phyloP scores from a whole-genome alignment of 2,888 invertebrate species.

The Mellilla xanthometata region DNA sequence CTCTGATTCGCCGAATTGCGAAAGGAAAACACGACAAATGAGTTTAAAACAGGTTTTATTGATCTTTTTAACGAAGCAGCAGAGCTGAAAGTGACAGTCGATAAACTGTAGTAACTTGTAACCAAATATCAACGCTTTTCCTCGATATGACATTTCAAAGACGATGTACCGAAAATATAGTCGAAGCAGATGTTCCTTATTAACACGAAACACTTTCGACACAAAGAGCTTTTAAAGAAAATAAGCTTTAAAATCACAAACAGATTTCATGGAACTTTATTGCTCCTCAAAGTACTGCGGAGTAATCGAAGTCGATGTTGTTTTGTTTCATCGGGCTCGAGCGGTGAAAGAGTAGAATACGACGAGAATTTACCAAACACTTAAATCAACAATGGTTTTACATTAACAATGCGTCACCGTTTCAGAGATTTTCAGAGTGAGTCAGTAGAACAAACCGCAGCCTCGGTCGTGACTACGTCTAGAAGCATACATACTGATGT shows the following conservation, averaged over 20 bases:
- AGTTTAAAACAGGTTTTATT: constrained; percentile 1
- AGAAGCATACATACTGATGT: constrained; percentile 54
- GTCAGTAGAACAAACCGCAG: constrained; percentile 56
- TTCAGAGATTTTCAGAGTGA: constrained; percentile 57
- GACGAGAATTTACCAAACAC: constrained; percentile 26
- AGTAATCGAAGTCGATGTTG: constrained; percentile 21
- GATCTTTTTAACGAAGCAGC: constrained; percentile 6
- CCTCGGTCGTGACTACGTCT: constrained; percentile 42
- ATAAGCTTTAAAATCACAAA: constrained; percentile 37
- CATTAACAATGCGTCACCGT: constrained; percentile 49
- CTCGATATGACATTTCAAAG: constrained; percentile 51
- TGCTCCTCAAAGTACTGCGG: constrained; percentile 6
- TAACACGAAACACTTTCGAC: constrained; percentile 40
- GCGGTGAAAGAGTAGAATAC: constrained; percentile 21
- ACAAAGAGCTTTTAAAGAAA: constrained; percentile 48
- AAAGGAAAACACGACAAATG: constrained; percentile 14
- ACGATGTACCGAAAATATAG: constrained; percentile 55
- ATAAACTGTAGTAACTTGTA: constrained; percentile 29
- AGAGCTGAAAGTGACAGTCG: constrained; percentile 32
- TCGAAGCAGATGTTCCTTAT: constrained; percentile 60
- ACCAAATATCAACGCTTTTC: constrained; percentile 47
- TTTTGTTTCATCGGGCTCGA: constrained; percentile 15
- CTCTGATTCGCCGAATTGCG: constrained; percentile 8
- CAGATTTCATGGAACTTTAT: constrained; percentile 36
- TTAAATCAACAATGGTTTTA: constrained; percentile 29